phyloP scores from a whole-genome alignment of 2,888 invertebrate genomes.

The Dorcus hopei region DNA sequence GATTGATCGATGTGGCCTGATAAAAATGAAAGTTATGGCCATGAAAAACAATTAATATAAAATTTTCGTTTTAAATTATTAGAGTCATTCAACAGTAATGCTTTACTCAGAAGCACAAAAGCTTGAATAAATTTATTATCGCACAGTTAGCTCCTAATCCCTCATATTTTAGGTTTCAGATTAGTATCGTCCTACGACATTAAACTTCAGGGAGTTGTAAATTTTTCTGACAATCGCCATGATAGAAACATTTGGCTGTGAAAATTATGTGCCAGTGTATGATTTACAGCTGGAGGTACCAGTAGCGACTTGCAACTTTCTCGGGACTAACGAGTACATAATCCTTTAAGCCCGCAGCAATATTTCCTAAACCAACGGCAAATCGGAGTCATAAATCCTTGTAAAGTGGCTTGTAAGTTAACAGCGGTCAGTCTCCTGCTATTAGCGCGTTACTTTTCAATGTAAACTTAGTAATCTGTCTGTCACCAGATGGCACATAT shows the following conservation, averaged over 20 bases:
- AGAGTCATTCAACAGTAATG: too few species aligned
- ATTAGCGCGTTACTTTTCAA: constrained; percentile 5
- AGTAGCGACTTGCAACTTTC: constrained; percentile 6
- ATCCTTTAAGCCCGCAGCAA: constrained; percentile 11
- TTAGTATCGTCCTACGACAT: too few species aligned
- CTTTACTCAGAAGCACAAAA: too few species aligned
- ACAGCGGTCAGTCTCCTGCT: constrained; percentile 10
- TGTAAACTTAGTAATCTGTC: constrained; percentile 5
- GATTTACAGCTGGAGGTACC: constrained; percentile 8
- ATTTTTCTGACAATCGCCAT: constrained; percentile 3
- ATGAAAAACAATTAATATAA: too few species aligned
- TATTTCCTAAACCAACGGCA: constrained; percentile 10
- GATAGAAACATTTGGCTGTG: constrained; percentile 1
- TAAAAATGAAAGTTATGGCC: too few species aligned
- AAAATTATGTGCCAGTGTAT: constrained; percentile 5
- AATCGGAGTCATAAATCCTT: constrained; percentile 11
- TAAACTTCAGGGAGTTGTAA: constrained; percentile 1
- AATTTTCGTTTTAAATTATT: too few species aligned
- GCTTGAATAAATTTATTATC: too few species aligned
- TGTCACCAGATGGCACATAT: constrained; percentile 4
- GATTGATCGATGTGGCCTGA: too few species aligned
- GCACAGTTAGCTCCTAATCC: too few species aligned
- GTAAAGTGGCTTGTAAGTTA: constrained; percentile 1
- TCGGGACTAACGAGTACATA: constrained; percentile 8
- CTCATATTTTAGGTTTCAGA: too few species aligned